A percentile compares a stretch with the other conserved stretches of the same genome.
Conservation (phyloP, 2,888 invertebrate genomes). For the Pelosia muscerda region DNA sequence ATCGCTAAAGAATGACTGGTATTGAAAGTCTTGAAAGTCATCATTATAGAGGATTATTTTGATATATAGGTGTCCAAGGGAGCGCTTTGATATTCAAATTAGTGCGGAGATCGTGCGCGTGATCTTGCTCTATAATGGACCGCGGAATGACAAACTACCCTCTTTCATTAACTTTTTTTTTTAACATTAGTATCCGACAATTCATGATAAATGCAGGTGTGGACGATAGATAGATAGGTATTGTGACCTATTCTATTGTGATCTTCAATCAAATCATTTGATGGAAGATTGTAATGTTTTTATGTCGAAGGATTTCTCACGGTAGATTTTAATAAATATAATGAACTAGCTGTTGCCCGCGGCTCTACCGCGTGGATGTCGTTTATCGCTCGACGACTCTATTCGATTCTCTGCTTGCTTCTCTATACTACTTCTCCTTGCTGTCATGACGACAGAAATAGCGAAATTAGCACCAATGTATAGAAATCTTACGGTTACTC, state of each 20-base stretch:
- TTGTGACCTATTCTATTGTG: slow-evolving; percentile 31
- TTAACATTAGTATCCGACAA: slow-evolving; percentile 57
- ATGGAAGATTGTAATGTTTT: slow-evolving; percentile 26
- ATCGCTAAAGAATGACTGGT: slow-evolving; percentile 47
- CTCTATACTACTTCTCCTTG: too few species aligned
- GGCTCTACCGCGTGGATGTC: too few species aligned
- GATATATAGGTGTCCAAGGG: slow-evolving; percentile 46
- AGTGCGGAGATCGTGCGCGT: slow-evolving; percentile 57
- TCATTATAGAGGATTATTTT: slow-evolving; percentile 46
- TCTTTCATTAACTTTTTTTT: slow-evolving; percentile 71
- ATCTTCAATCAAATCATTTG: too few species aligned
- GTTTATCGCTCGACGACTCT: too few species aligned
- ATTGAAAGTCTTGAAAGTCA: slow-evolving; percentile 44
- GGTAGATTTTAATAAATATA: too few species aligned
- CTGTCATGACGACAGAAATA: too few species aligned
- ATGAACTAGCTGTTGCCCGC: too few species aligned
- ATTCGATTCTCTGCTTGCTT: too few species aligned
- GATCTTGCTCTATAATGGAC: slow-evolving; percentile 66
- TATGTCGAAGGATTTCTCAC: slow-evolving; percentile 42
- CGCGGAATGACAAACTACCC: slow-evolving; percentile 75
- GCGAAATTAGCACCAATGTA: too few species aligned
- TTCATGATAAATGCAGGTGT: slow-evolving; percentile 48
- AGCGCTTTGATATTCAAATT: slow-evolving; percentile 72
- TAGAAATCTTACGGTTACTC: too few species aligned
- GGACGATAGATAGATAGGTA: slow-evolving; percentile 13